phyloP scores from a whole-genome alignment of 2,888 invertebrate genomes.

The Xylocampa areola region DNA sequence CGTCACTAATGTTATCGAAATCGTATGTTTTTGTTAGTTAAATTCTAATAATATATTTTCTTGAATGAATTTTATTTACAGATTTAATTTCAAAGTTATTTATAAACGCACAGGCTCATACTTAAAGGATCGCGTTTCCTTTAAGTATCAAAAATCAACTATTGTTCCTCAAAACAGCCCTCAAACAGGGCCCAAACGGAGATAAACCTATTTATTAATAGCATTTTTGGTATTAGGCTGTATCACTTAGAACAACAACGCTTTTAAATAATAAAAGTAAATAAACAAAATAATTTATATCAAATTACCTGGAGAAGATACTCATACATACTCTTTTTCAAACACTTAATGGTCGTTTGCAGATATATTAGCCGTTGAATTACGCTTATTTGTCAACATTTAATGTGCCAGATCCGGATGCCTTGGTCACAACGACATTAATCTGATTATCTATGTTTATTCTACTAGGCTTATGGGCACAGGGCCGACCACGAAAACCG shows the following conservation, averaged over 20 bases:
- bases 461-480: conserved; percentile 32
- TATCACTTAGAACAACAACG: not conserved
- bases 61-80: too few species aligned
- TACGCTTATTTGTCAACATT: conserved; percentile 27
- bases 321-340: conserved; percentile 1
- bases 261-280: not conserved
- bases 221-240: too few species aligned
- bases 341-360: conserved; percentile 14
- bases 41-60: too few species aligned
- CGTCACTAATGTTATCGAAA: conserved; percentile 1
- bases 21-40: not conserved
- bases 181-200: too few species aligned
- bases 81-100: too few species aligned
- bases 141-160: too few species aligned
- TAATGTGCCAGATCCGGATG: conserved; percentile 53
- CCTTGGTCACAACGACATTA: conserved; percentile 32
- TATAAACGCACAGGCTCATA: too few species aligned
- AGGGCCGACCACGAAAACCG: conserved; percentile 35
- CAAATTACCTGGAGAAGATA: not conserved
- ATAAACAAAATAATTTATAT: not conserved
- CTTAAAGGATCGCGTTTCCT: too few species aligned
- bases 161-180: too few species aligned
- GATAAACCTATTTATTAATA: too few species aligned
- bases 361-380: conserved; percentile 41
- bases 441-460: conserved; percentile 50